Conservation (phyloP, 2,888 invertebrate genomes). For the Neocrepidodera transversa region DNA sequence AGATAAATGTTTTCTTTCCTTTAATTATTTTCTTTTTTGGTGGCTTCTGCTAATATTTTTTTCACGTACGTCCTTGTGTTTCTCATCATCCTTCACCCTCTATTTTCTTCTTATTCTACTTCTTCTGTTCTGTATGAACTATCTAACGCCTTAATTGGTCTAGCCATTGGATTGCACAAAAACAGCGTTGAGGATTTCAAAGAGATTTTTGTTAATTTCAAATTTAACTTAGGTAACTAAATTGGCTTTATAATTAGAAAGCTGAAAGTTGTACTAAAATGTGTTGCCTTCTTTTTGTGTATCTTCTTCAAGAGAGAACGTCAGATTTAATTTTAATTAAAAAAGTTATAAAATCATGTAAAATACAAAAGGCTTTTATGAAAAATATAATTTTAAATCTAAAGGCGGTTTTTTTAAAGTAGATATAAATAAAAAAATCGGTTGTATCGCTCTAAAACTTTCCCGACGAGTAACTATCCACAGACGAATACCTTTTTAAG, state of each 20-base stretch:
- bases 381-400: too few relatives aligned
- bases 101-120: conserved; percentile 34
- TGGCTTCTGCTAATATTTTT: too few relatives aligned
- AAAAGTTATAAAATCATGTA: not conserved
- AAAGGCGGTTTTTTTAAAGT: too few relatives aligned
- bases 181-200: conserved; percentile 20
- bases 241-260: conserved; percentile 19
- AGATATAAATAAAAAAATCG: too few relatives aligned
- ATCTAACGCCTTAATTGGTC: conserved; percentile 27
- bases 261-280: not conserved
- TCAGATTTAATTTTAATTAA: not conserved
- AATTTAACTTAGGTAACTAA: conserved; percentile 19
- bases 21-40: too few relatives aligned
- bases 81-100: conserved; percentile 30
- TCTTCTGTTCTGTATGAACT: conserved; percentile 21
- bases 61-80: not conserved
- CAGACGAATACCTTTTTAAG: too few relatives aligned
- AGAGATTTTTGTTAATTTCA: conserved; percentile 23
- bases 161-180: conserved; percentile 25
- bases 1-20: too few relatives aligned
- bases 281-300: not conserved
- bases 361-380: too few relatives aligned
- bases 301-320: not conserved
- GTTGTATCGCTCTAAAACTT: too few relatives aligned
- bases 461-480: too few relatives aligned